Evolutionary conservation across 2,113 vertebrate species (phyloP), one percentile per base, ranked within the genome.

Genomic region (Neodontobutis hainanensis): DNA sequence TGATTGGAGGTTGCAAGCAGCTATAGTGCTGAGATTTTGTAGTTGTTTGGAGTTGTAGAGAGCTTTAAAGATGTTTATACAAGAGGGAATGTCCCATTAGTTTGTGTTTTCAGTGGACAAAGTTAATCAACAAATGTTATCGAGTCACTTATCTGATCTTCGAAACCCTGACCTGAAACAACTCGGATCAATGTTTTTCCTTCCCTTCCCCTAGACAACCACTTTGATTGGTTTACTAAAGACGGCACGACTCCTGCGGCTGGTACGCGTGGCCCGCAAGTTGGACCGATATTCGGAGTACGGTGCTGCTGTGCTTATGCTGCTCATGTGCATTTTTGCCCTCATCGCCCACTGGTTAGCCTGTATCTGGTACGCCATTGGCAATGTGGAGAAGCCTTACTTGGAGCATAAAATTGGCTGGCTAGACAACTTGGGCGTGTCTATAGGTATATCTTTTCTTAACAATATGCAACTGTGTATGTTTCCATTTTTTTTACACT

Each of bases 361-460:
- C 82, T 99, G 97, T 87, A 99, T 99, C 90, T 99, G 97, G 97
- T 99, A 99, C 74, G 97, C 97, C 58, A 99, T 99, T 46, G 97
- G 97, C 75, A 99, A 99, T 35, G 95, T 99, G 74, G 97, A 99
- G 89, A 95, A 95, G 84, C 95, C 95, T 14, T 99, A 99, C 85
- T 88, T 98, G 90, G 92, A 95, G 82, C 94, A 97, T 82, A 99
- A 98, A 87, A 99, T 98, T 36, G 97, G 97, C 81, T 99, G 97
- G 97, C 80, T 99, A 92, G 97, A 99, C 91, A 96, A 96, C 82
- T 92, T 99, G 81, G 97, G 96, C 81, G 91, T 96, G 69, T 97
- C 97, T 62, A 94, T 99, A 78, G 96, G 96, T 83, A 36, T 40
- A 27, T 52, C 11, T 34, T 34, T 35, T 12, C 3, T 52, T 11